A percentile compares a stretch with the other conserved stretches of the same genome.
These are phyloP conservation scores for Drosophila hydei DNA, from an alignment of 1,140 invertebrate species.

Conservation along the genomic window DNA sequence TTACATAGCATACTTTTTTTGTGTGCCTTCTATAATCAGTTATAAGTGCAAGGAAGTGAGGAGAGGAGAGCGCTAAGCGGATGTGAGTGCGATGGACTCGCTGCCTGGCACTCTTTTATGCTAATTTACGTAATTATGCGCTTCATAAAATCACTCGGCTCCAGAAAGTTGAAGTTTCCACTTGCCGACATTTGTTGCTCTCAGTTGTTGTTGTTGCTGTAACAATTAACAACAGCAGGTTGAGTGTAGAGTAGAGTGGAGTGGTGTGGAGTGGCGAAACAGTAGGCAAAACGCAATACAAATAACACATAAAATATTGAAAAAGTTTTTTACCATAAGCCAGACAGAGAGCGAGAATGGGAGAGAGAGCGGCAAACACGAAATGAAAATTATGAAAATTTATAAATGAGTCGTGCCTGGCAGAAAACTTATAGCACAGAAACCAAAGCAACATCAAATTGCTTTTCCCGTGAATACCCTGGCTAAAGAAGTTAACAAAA, in stretches of 20 bases:
- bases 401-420: slow-evolving; percentile 59
- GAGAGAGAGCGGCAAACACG: slow-evolving; percentile 17
- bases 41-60: not conserved
- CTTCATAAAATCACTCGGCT: slow-evolving; percentile 76
- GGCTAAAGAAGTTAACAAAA: not conserved
- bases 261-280: slow-evolving; percentile 14
- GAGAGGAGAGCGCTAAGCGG: not conserved
- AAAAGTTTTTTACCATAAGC: slow-evolving; percentile 54
- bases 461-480: slow-evolving; percentile 9
- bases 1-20: slow-evolving; percentile 35
- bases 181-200: slow-evolving; percentile 40
- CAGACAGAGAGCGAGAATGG: slow-evolving; percentile 1
- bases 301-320: slow-evolving; percentile 81
- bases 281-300: slow-evolving; percentile 74
- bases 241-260: slow-evolving; percentile 8
- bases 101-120: slow-evolving; percentile 70
- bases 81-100: slow-evolving; percentile 42
- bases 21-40: slow-evolving; percentile 24
- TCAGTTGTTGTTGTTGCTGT: slow-evolving; percentile 54
- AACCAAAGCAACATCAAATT: slow-evolving; percentile 4
- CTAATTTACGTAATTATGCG: slow-evolving; percentile 83
- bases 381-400: slow-evolving; percentile 71
- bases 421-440: slow-evolving; percentile 1
- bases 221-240: slow-evolving; percentile 73
- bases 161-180: slow-evolving; percentile 59